Conservation (phyloP, 1,140 invertebrate genomes). For the Drosophila varians region DNA sequence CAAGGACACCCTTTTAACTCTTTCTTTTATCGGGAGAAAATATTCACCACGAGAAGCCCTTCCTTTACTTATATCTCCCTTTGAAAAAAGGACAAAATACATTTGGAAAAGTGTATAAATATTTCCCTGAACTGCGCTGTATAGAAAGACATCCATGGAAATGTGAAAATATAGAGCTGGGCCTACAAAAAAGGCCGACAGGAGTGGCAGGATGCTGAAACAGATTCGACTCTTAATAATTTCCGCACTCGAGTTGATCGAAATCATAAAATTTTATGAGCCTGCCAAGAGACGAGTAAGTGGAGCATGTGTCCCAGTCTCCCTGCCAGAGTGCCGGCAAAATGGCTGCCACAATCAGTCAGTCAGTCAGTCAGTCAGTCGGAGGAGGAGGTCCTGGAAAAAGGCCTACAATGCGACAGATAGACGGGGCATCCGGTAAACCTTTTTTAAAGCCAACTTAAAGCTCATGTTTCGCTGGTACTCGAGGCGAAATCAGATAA, state of each 20-base stretch:
- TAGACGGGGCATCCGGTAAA: constrained; percentile 26
- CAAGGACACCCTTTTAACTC: neutral
- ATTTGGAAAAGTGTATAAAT: neutral
- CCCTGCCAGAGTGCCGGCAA: constrained; percentile 34
- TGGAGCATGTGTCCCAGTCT: constrained; percentile 36
- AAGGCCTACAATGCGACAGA: constrained; percentile 44
- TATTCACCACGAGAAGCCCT: no score
- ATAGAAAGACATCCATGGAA: constrained; percentile 7
- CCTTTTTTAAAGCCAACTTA: constrained; percentile 71
- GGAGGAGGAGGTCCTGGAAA: constrained; percentile 13
- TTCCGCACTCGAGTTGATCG: constrained; percentile 82
- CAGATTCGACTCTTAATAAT: constrained; percentile 83
- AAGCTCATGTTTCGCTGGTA: constrained; percentile 29
- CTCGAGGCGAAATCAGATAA: neutral
- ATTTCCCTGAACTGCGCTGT: neutral
- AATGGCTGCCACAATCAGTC: constrained; percentile 71
- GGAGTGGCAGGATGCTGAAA: constrained; percentile 71
- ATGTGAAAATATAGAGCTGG: constrained; percentile 22
- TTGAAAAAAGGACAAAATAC: neutral
- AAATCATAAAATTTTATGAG: constrained; percentile 83
- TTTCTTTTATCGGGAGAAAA: no score
- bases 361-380: constrained; percentile 41
- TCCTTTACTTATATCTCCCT: no score
- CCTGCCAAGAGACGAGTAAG: constrained; percentile 71
- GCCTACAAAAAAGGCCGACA: constrained; percentile 28